These are phyloP conservation scores for Hemistola chrysoprasaria DNA, from an alignment of 2,888 invertebrate genomes.

Conservation along the genomic window DNA sequence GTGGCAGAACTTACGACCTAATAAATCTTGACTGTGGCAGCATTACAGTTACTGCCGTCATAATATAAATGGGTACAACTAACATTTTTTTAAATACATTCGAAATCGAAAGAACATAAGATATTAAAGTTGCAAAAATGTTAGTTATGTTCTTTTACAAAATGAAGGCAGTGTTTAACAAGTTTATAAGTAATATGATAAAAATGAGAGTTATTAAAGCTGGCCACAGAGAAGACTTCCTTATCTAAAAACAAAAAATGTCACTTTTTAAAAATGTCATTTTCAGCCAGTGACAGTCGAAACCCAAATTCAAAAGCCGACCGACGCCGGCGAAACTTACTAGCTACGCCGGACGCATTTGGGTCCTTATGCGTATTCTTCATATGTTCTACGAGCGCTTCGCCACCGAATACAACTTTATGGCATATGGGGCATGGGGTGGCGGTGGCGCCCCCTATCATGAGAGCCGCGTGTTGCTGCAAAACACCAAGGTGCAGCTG, in stretches of 20 bases:
- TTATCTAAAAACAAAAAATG: slow-evolving; percentile 17
- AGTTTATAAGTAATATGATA: slow-evolving; percentile 5
- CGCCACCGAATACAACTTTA: slow-evolving; percentile 96
- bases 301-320: slow-evolving; percentile 29
- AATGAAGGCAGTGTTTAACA: too few relatives aligned
- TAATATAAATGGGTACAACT: too few relatives aligned
- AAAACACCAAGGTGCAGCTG: slow-evolving; percentile 96
- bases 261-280: slow-evolving; percentile 35
- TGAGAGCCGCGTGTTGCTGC: slow-evolving; percentile 97
- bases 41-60: too few relatives aligned
- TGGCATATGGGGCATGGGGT: slow-evolving; percentile 97
- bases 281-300: slow-evolving; percentile 29
- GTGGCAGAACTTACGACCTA: slow-evolving; percentile 68
- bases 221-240: slow-evolving; percentile 23
- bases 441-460: slow-evolving; percentile 95
- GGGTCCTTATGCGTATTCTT: slow-evolving; percentile 97
- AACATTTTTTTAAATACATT: too few relatives aligned
- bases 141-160: too few relatives aligned
- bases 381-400: slow-evolving; percentile 97
- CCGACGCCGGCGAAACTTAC: slow-evolving; percentile 83
- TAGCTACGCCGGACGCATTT: slow-evolving; percentile 93
- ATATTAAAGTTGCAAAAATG: too few relatives aligned
- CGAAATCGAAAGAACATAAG: too few relatives aligned
- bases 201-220: slow-evolving; percentile 17
- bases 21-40: slow-evolving; percentile 59